Conservation (phyloP, 2,113 vertebrate species). For the Trichechus manatus region DNA sequence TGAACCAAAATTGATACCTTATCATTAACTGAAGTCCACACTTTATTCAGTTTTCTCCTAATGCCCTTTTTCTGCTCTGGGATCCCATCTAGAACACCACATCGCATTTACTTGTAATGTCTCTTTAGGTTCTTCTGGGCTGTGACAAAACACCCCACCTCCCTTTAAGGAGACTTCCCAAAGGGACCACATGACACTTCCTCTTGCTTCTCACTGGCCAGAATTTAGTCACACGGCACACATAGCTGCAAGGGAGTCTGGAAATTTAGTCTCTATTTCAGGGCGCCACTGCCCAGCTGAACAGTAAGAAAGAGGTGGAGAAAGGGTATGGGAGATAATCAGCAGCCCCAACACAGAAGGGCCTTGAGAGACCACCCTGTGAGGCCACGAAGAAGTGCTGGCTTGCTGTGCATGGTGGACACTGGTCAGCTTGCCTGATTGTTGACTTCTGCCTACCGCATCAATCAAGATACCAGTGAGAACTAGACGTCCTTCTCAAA, state of each 20-base stretch:
- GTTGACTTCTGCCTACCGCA: not conserved
- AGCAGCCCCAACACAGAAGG: not conserved
- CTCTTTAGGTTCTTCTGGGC: not conserved
- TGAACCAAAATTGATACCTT: no score
- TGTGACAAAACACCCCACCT: not conserved
- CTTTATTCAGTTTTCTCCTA: not conserved
- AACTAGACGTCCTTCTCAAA: not conserved
- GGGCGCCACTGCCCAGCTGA: not conserved
- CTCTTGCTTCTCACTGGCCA: not conserved
- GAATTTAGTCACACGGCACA: not conserved
- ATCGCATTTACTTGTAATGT: accelerated
- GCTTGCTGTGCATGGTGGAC: no score
- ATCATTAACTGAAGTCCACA: accelerated
- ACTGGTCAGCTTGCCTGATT: not conserved
- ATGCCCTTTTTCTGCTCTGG: no score
- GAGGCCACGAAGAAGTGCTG: not conserved
- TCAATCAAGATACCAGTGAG: not conserved
- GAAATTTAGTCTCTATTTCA: not conserved
- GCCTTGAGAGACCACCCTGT: not conserved
- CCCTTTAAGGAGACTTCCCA: not conserved
- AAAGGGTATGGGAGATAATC: accelerated
- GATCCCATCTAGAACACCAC: not conserved
- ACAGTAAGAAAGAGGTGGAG: no score
- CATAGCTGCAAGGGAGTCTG: not conserved
- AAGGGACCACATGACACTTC: not conserved